Base-by-base conservation (phyloP, 2,888 invertebrate genomes). In the Polydesmus complanatus region DNA sequence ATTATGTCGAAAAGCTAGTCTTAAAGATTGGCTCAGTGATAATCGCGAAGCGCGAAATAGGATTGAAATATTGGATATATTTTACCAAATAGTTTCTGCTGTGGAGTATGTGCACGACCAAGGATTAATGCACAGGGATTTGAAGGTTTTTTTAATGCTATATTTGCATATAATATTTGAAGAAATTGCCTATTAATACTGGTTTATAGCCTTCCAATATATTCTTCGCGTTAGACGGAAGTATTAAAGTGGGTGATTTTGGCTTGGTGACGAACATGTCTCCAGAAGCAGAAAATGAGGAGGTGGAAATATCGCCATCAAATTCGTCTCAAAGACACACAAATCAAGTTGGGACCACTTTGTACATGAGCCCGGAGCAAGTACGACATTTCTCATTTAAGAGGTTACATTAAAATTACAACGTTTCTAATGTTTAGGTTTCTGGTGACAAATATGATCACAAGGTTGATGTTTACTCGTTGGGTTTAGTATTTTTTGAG, bases 311-410 rank as follows among this genome's bases (percentile, higher is more conserved):
- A 53, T 61, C 8, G 26, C 25, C 49, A 37, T 48, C 62, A 2
- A 59, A 62, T 23, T 22, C 22, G 3, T 21, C 18, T 25, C 2
- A 18, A n/a, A 60, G 72, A n/a, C 78, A 79, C 63, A 80, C 80
- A 1, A 78, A 79, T 53, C 78, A 80, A 65, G 84, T 84, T 49
- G 93, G 97, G 25, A 98, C 98, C 0, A 85, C 87, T 65, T 78
- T 96, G 1, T 98, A 98, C 75, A 98, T 98, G 97, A 94, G 95
- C 49, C 97, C 97, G 1, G 97, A 98, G 72, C 96, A 96, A 77
- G 80, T 80, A 63, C 60, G 63, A 25, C 26, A 50, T 26, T 65
- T 74, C 21, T 58, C 50, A 8, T 59, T 18, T 18, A 14, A 48
- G 47, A 14, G 47, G 47, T 48, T 8, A 14, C 48, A 18, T 60